Evolutionary conservation across 2,113 vertebrate species (phyloP), one percentile per base, ranked within the genome.

Genomic region (Hyaena hyaena): DNA sequence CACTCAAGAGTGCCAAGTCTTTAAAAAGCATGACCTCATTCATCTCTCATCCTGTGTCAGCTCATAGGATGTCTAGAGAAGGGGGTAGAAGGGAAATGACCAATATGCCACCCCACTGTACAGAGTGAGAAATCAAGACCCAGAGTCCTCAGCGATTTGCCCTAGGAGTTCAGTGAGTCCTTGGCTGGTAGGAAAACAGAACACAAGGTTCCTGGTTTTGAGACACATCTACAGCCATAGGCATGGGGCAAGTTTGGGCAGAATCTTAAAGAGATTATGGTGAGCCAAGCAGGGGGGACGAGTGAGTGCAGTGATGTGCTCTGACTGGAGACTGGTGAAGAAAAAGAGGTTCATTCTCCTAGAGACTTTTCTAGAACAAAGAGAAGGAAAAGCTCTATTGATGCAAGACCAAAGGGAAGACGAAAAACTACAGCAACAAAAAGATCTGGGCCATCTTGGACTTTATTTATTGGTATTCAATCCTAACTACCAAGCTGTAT

Each of bases 161-260:
- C 24, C 0, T 11, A 31, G 35, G 50, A 39, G 58, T 12, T 83
- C 35, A 53, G 4, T 6, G 81, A 90, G n/a, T 31, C 58, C 84
- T 80, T 45, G 14, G 16, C 48, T 45, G 33, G 61, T 10, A 68
- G 16, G 17, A 10, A 76, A 92, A 55, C 21, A 63, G 90, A 93
- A 82, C 5, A 5, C 2, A 3, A 7, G 8, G 39, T 63, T 89
- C 43, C 35, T 86, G 28, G 3, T 63, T 90, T 87, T 31, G 50
- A 65, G 84, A n/a, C 55, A 35, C 15, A 84, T 88, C 26, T 74
- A 39, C 79, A 73, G 73, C 71, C 15, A 10, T 35, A 90, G 68
- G 82, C 26, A 7, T 21, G 23, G 35, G 43, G 35, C 93, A 94
- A 93, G 76, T 96, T 77, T 92, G 69, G 93, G 28, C 88, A 97